These are phyloP conservation scores for Stenolophus ochropezus DNA, from an alignment of 2,888 invertebrate genomes.

Conservation along the genomic window DNA sequence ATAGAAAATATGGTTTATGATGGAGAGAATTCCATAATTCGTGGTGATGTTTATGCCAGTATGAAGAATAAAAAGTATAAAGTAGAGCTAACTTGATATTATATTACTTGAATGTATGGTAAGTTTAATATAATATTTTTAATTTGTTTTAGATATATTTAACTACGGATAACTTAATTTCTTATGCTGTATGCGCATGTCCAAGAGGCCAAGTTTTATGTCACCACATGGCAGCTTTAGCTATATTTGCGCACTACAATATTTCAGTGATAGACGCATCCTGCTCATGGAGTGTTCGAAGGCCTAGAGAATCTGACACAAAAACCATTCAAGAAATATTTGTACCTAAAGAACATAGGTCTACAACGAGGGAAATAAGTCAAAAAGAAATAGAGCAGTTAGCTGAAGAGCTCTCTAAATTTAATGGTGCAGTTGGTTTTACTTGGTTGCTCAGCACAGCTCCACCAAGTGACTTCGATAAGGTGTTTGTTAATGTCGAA, in stretches of 20 bases:
- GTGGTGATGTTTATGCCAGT: constrained; percentile 10
- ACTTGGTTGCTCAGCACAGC: constrained; percentile 1
- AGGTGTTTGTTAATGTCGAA: background rate
- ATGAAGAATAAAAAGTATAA: constrained; percentile 16
- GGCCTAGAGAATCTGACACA: background rate
- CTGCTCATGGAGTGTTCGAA: constrained; percentile 12
- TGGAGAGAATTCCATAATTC: background rate
- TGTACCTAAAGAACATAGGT: background rate
- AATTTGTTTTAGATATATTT: background rate
- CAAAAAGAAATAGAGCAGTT: constrained; percentile 10
- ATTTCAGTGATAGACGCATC: background rate
- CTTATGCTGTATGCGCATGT: background rate
- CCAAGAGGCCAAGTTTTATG: constrained; percentile 6
- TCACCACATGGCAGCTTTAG: constrained; percentile 8
- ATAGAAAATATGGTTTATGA: constrained; percentile 25
- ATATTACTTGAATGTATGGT: background rate
- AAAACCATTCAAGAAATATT: background rate
- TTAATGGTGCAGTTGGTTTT: background rate
- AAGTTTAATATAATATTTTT: background rate
- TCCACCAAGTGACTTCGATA: background rate
- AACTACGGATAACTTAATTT: constrained; percentile 4
- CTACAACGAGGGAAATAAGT: background rate
- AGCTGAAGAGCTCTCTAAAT: constrained; percentile 3
- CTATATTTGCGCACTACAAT: constrained; percentile 15
- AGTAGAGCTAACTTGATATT: constrained; percentile 14